Base-by-base conservation (phyloP, 53 echinoderm and acorn worm genomes). In the Antedon mediterranea region DNA sequence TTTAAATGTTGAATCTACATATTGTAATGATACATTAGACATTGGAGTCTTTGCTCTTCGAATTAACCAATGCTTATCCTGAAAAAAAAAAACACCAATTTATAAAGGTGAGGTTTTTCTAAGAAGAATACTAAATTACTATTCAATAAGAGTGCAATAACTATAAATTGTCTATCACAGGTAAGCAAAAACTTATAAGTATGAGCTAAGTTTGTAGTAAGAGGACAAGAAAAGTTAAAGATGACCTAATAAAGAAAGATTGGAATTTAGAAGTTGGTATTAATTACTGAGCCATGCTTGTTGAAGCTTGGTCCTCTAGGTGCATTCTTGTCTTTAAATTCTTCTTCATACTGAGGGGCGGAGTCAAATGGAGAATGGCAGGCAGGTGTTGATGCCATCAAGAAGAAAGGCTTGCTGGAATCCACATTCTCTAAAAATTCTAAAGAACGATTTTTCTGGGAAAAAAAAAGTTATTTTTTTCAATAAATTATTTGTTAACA, bases 1-100 rank as follows among this genome's bases (percentile, higher is more conserved):
- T 34, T 87, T 82, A 83, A 91, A 94, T 41, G 77, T 78, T 32
- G 91, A 89, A 82, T 91, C 91, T 0, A 89, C 43, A 41, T 83
- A 76, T 0, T 75, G 43, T 23, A 94, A 29, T 0, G 95, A 94
- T 18, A 23, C 57, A 31, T 89, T 91, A 43, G 87, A 77, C 91
- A 94, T 91, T 30, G 95, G 95, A 70, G 82, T 89, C 20, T 81
- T 78, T 31, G 87, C 89, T 42, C 81, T 87, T 43, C 91, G 76
- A 28, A 94, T 86, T 30, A 94, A 37, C 95, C 95, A 94, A 74
- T 94, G 95, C 71, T 94, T 94, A 80, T 94, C 95, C 95, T 94
- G 78, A 0, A 43, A 84, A n/a, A n/a, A n/a, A n/a, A n/a, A n/a
- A n/a, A n/a, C n/a, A n/a, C n/a, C n/a, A n/a, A n/a, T n/a, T n/a